Base-by-base conservation (phyloP, 2,113 vertebrate species). In the Pachyramphus minor region DNA sequence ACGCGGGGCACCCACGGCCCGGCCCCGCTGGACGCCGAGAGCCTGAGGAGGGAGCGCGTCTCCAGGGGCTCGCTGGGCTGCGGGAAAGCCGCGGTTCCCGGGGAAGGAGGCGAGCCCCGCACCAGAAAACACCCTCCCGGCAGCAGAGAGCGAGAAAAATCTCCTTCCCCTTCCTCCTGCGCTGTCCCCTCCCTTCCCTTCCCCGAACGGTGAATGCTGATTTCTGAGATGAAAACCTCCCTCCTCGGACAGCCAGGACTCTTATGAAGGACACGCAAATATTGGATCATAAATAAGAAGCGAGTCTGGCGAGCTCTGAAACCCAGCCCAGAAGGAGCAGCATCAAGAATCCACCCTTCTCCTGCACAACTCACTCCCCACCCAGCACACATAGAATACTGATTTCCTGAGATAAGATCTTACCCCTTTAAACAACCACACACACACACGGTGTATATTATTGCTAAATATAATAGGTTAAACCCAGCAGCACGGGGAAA, bases 311-410 rank as follows among this genome's bases (percentile, higher is more conserved):
- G 39, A 97, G 95, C 96, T 95, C 87, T 90, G 96, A 96, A 95
- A 97, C 93, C 95, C 96, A 94, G 87, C 96, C 96, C 96, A 60
- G 89, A 93, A 96, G 93, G 96, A 94, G 95, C 92, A 97, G 84
- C 97, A 97, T 96, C 97, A 94, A 86, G 87, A 95, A 93, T 94
- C 96, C 95, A 97, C 96, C 96, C 97, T 97, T 97, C 97, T 86
- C 96, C 97, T 96, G 91, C 96, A 83, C 96, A 78, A 94, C 95
- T 95, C 91, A 91, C 87, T 95, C 95, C 83, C 90, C 93, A 94
- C 92, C 90, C 96, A 95, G 33, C 84, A 76, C 95, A 84, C 89
- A 94, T 16, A 95, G 97, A 96, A 97, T 97, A 96, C 95, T 80
- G 87, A 97, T 97, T 96, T 97, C 96, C 96, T 95, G 94, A 95